phyloP scores from a whole-genome alignment of 23 tunicate genomes.

The Ascidia mentula region DNA sequence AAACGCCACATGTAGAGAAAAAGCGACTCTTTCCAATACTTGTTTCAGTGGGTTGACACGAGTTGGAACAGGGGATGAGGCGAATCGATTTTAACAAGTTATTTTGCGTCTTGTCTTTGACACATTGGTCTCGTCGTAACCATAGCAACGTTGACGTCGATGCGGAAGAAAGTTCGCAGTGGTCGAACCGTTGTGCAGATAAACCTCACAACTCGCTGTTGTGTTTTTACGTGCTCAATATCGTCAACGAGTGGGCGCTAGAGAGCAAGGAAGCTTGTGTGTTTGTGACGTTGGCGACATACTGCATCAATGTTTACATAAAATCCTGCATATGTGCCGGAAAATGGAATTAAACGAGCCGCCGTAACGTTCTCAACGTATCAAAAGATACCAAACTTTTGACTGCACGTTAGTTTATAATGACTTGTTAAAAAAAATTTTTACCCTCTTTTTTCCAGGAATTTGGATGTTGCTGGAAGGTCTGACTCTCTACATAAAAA shows the following conservation, averaged over 20 bases:
- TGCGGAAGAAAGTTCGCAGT: conserved; percentile 39
- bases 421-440: too few relatives aligned
- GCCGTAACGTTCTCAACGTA: too few relatives aligned
- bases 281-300: conserved; percentile 32
- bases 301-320: too few relatives aligned
- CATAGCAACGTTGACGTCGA: conserved; percentile 18
- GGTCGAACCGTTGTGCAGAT: conserved; percentile 69
- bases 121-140: conserved; percentile 26
- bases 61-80: neutral
- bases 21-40: neutral
- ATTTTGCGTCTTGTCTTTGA: neutral
- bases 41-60: neutral
- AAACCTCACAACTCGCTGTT: conserved; percentile 45
- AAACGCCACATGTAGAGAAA: neutral
- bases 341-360: too few relatives aligned
- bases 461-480: conserved; percentile 72
- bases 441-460: too few relatives aligned
- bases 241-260: conserved; percentile 54
- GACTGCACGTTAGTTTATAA: too few relatives aligned
- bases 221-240: conserved; percentile 32
- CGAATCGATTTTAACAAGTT: neutral
- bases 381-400: too few relatives aligned
- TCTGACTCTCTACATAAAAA: conserved; percentile 49
- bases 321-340: too few relatives aligned
- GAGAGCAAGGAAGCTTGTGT: conserved; percentile 28